Evolutionary conservation across 2,888 invertebrate species (phyloP), one percentile per base, ranked within the genome.

Genomic region (Meganola albula): DNA sequence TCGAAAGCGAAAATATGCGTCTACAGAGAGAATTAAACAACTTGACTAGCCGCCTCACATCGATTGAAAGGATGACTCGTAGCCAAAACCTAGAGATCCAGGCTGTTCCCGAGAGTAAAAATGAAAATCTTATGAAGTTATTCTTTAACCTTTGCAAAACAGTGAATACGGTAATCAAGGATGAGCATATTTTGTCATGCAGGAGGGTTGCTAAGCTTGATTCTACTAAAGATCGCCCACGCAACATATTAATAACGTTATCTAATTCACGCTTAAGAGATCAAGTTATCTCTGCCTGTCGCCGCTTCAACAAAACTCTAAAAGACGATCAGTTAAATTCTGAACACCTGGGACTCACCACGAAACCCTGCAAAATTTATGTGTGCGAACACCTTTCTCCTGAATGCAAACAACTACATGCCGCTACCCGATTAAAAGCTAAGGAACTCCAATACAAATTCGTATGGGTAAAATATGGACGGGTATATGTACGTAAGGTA

Each of bases 31-130:
- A n/a, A n/a, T n/a, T n/a, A n/a, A n/a, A n/a, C n/a, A n/a, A n/a
- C n/a, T n/a, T n/a, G n/a, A n/a, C n/a, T n/a, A n/a, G n/a, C n/a
- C n/a, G n/a, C n/a, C n/a, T n/a, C n/a, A n/a, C n/a, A n/a, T n/a
- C n/a, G n/a, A n/a, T n/a, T n/a, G n/a, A n/a, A n/a, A n/a, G n/a
- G n/a, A n/a, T n/a, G n/a, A n/a, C n/a, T n/a, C n/a, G n/a, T n/a
- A n/a, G n/a, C n/a, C n/a, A 18, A 6, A 39, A 44, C n/a, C 12
- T 40, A 1, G 41, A 49, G 20, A 26, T 41, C 18, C 42, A 44
- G 4, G 37, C 36, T 10, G 29, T 48, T 3, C 48, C 48, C 2
- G 39, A 43, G n/a, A 37, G 22, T 8, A 29, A 32, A 2, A 32
- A 13, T 10, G 41, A 45, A 10, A 28, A 44, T 12, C 21, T 41